phyloP scores from a whole-genome alignment of 30 jellyfish, hydroid and myxozoan species.

The Mastigias papua region DNA sequence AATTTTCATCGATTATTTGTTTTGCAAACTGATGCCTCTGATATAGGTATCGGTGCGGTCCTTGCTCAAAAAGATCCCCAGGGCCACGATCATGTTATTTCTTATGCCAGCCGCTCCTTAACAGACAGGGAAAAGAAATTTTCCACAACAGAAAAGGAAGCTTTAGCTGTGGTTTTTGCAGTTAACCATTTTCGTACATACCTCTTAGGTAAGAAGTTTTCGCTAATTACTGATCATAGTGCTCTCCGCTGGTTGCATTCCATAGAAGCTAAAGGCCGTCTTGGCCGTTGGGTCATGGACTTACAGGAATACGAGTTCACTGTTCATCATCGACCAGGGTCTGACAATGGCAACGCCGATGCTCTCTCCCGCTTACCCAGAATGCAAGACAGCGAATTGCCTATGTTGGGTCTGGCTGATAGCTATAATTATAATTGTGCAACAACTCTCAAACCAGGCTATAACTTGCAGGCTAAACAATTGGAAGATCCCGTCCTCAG shows the following conservation, averaged over 20 bases:
- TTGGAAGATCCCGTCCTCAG: no score
- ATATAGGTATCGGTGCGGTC: slow-evolving; percentile 44
- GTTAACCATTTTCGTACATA: slow-evolving; percentile 36
- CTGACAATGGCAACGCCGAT: no score
- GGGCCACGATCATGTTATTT: slow-evolving; percentile 43
- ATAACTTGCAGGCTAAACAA: no score
- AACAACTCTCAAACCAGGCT: no score
- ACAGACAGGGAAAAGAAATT: slow-evolving; percentile 26
- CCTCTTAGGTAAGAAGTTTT: slow-evolving; percentile 37
- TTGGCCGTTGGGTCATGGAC: slow-evolving; percentile 56
- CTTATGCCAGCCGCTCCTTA: slow-evolving; percentile 62
- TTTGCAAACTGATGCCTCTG: slow-evolving; percentile 62
- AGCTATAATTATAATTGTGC: no score
- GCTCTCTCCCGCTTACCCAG: no score
- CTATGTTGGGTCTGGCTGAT: no score
- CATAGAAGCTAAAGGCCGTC: slow-evolving; percentile 57
- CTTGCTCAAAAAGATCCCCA: slow-evolving; percentile 14
- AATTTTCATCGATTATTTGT: slow-evolving; percentile 33
- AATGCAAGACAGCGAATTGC: no score
- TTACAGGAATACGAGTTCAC: no score
- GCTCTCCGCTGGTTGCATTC: slow-evolving; percentile 58
- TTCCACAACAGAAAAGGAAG: slow-evolving; percentile 64
- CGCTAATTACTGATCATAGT: slow-evolving; percentile 54
- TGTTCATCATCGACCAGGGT: no score
- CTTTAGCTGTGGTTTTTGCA: slow-evolving; percentile 47